A percentile compares a stretch with the other conserved stretches of the same genome.
phyloP scores from a whole-genome alignment of 2,888 invertebrate genomes.

The Euphydryas editha region DNA sequence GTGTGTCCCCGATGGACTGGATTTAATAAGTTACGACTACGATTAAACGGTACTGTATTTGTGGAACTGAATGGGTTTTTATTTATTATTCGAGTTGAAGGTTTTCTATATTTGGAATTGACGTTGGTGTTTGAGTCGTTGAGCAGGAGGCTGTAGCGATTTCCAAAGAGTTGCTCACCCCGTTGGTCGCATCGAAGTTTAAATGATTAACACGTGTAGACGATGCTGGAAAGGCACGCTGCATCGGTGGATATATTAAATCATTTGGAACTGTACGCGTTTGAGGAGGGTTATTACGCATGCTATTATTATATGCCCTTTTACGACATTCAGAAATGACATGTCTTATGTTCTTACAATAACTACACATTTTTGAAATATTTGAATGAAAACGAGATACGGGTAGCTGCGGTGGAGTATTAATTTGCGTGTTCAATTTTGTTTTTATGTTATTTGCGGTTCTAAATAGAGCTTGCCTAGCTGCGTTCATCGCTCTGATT shows the following conservation, averaged over 20 bases:
- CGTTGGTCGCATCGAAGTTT: conserved; percentile 36
- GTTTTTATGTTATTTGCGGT: not conserved
- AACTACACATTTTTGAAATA: conserved; percentile 24
- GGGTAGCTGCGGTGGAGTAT: not conserved
- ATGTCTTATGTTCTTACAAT: conserved; percentile 34
- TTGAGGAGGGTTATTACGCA: not conserved
- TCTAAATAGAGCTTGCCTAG: conserved; percentile 30
- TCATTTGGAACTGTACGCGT: too few species aligned
- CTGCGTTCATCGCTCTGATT: conserved; percentile 31
- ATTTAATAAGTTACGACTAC: not conserved
- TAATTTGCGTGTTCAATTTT: not conserved
- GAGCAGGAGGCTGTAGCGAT: conserved; percentile 29
- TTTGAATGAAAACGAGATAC: too few species aligned
- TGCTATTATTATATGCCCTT: conserved; percentile 27
- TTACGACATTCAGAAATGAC: conserved; percentile 32
- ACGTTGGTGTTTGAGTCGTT: not conserved
- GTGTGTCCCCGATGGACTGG: conserved; percentile 32
- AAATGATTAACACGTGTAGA: conserved; percentile 30
- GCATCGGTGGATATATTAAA: not conserved
- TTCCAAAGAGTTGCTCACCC: conserved; percentile 36
- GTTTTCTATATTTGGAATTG: conserved; percentile 1
- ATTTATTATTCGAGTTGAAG: conserved; percentile 3
- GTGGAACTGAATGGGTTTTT: too few species aligned
- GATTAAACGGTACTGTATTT: not conserved
- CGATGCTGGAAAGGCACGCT: not conserved